phyloP scores from a whole-genome alignment of 2,113 vertebrate species.

The Antechinus stuartii region DNA sequence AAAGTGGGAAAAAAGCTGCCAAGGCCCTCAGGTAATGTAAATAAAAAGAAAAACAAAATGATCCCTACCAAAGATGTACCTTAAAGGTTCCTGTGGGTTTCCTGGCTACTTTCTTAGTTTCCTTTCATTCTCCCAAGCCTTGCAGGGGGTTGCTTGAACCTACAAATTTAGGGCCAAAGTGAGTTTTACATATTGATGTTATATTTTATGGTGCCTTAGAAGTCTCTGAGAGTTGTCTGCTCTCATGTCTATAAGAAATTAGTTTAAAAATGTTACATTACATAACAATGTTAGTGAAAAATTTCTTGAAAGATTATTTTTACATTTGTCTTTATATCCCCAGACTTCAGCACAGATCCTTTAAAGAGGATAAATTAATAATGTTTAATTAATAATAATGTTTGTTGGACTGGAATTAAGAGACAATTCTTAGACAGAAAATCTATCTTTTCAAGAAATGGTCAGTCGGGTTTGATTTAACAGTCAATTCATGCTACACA shows the following conservation, averaged over 20 bases:
- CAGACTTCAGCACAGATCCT: background rate
- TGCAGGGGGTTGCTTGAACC: background rate
- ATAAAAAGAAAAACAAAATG: background rate
- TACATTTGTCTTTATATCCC: background rate
- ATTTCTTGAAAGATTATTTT: background rate
- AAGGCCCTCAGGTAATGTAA: background rate
- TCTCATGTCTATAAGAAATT: background rate
- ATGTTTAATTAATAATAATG: background rate
- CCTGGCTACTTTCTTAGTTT: background rate
- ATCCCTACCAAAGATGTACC: background rate
- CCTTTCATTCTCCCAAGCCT: background rate
- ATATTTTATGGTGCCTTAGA: constrained; percentile 36
- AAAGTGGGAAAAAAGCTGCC: background rate
- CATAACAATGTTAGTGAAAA: background rate
- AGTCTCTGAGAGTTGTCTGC: constrained; percentile 32
- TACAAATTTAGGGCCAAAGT: background rate
- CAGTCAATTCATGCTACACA: background rate
- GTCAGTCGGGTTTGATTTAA: background rate
- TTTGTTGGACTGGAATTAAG: background rate
- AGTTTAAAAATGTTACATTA: background rate
- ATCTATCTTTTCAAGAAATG: background rate
- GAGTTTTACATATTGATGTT: constrained; percentile 1
- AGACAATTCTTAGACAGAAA: background rate
- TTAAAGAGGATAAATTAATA: background rate
- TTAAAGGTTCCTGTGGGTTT: background rate